These are phyloP conservation scores for Probaryconus sp. DNA, from an alignment of 1,140 invertebrate species.

Conservation along the genomic window DNA sequence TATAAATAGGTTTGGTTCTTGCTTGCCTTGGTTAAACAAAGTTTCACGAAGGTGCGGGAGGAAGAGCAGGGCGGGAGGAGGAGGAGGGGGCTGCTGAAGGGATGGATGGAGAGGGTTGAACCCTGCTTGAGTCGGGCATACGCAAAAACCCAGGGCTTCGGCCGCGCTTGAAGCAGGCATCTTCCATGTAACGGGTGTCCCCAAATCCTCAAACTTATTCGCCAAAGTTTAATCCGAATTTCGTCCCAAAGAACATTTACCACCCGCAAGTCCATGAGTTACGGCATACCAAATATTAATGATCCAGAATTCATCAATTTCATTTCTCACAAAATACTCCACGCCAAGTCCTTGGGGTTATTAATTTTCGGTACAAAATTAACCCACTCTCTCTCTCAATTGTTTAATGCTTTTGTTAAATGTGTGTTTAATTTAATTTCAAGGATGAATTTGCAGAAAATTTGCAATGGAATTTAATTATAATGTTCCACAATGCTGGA, in stretches of 20 bases:
- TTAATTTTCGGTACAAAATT: too few species aligned
- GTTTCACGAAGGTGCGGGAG: conserved; percentile 66
- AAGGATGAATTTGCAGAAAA: too few species aligned
- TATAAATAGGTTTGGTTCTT: conserved; percentile 76
- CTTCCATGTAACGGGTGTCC: conserved; percentile 68
- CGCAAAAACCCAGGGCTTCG: conserved; percentile 73
- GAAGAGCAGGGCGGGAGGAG: conserved; percentile 32
- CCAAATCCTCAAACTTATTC: conserved; percentile 7
- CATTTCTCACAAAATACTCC: too few species aligned
- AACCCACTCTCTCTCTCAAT: too few species aligned
- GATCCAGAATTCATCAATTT: too few species aligned
- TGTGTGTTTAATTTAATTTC: too few species aligned
- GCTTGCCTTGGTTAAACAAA: conserved; percentile 75
- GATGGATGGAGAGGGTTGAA: conserved; percentile 66
- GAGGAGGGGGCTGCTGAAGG: conserved; percentile 40
- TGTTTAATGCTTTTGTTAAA: too few species aligned
- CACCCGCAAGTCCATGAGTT: too few species aligned
- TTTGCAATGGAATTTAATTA: too few species aligned
- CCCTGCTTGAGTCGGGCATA: conserved; percentile 70
- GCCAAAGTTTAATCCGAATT: not conserved
- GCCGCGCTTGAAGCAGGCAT: conserved; percentile 63
- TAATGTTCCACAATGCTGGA: not conserved
- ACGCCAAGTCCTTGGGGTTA: too few species aligned
- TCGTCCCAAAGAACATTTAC: not conserved
- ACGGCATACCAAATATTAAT: too few species aligned